Percentiles rank a stretch among this genome's conserved stretches.
Evolutionary conservation across 2,888 invertebrate genomes (phyloP).

Genomic region (Phorcus lineatus): DNA sequence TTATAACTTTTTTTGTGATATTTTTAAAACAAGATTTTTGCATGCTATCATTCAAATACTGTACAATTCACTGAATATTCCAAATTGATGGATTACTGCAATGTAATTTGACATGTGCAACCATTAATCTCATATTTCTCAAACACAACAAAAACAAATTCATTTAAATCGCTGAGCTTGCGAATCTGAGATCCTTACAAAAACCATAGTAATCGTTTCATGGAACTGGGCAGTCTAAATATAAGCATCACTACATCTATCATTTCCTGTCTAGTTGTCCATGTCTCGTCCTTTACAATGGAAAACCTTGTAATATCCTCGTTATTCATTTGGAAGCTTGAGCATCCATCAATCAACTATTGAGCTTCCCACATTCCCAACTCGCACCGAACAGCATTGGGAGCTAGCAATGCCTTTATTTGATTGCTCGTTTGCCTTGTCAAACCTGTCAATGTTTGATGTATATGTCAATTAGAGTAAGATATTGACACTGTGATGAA

Average conservation of each 20-base stretch:
- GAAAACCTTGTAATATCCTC: background rate
- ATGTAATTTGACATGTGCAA: too few species aligned
- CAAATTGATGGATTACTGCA: too few species aligned
- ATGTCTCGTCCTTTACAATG: background rate
- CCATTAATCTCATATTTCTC: too few species aligned
- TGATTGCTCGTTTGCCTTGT: conserved; percentile 8
- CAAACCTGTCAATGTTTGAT: conserved; percentile 5
- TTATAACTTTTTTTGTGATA: too few species aligned
- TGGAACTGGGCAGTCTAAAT: background rate
- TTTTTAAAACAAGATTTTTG: too few species aligned
- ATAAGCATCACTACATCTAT: conserved; percentile 1
- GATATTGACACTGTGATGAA: too few species aligned
- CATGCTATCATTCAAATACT: too few species aligned
- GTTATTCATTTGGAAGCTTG: background rate
- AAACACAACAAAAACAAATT: too few species aligned
- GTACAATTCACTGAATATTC: too few species aligned
- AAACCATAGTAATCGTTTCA: too few species aligned
- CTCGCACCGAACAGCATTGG: background rate
- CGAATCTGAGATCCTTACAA: too few species aligned
- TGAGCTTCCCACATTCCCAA: background rate
- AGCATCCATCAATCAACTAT: background rate
- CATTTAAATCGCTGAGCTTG: too few species aligned
- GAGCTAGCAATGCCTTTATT: background rate
- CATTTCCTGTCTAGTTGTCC: background rate
- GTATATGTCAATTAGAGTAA: background rate